These are phyloP conservation scores for Pissodes strobi DNA, from an alignment of 1,140 invertebrate genomes.

Conservation along the genomic window DNA sequence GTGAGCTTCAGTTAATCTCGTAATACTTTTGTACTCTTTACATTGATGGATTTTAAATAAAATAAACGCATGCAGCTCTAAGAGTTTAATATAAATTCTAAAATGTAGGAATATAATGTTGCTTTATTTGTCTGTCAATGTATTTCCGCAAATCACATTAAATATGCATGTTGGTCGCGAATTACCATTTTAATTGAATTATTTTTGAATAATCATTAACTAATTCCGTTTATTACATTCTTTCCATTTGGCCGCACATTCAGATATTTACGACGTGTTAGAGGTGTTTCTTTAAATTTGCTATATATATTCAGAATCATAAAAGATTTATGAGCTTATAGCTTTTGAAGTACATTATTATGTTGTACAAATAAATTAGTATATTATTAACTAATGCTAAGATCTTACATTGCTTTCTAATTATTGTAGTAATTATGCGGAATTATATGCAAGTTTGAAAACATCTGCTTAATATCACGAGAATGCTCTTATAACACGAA, in stretches of 20 bases:
- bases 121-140: constrained; percentile 11
- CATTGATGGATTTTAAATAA: constrained; percentile 13
- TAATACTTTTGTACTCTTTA: constrained; percentile 13
- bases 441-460: no score
- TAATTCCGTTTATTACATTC: constrained; percentile 7
- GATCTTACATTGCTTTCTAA: no score
- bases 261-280: constrained; percentile 2
- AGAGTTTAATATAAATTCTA: neutral
- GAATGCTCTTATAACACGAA: no score
- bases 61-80: neutral
- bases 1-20: constrained; percentile 11
- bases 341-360: no score
- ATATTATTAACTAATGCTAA: no score
- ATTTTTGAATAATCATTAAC: constrained; percentile 21
- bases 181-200: constrained; percentile 28
- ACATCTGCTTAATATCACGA: no score
- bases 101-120: constrained; percentile 11
- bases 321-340: no score
- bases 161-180: constrained; percentile 7
- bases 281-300: no score
- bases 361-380: no score
- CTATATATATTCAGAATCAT: no score
- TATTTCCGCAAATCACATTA: constrained; percentile 15
- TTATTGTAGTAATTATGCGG: no score
- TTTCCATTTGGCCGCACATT: neutral